These are phyloP conservation scores for Danaus melanippus DNA, from an alignment of 1,140 invertebrate species.

Conservation along the genomic window DNA sequence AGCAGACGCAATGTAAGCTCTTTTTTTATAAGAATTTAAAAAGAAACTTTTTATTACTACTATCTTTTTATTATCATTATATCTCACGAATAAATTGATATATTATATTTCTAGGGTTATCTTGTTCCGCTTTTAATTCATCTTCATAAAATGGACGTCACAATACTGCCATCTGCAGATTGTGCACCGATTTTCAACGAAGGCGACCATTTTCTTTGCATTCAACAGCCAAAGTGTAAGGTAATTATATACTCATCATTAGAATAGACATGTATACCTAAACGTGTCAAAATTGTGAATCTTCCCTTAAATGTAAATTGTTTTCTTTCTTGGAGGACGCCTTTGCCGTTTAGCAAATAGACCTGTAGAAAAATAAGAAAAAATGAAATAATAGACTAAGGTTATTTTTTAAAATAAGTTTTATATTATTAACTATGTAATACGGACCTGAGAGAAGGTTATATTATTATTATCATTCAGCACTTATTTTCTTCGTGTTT, in stretches of 20 bases:
- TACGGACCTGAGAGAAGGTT: too few species aligned
- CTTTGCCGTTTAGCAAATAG: too few species aligned
- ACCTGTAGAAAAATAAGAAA: too few species aligned
- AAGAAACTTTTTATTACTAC: constrained; percentile 13
- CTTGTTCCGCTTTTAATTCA: constrained; percentile 21
- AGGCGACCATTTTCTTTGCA: constrained; percentile 39
- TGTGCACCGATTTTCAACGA: constrained; percentile 44
- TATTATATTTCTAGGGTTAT: constrained; percentile 14
- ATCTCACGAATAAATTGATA: neutral
- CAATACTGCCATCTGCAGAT: constrained; percentile 26
- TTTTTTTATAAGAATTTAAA: constrained; percentile 5
- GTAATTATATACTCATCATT: constrained; percentile 19
- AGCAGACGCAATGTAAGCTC: constrained; percentile 52
- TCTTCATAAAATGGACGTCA: constrained; percentile 25
- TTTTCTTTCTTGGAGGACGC: too few species aligned
- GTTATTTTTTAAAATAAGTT: too few species aligned
- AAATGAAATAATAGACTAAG: too few species aligned
- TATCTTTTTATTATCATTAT: constrained; percentile 20
- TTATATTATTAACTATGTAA: too few species aligned
- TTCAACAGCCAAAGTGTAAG: constrained; percentile 42
- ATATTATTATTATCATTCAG: too few species aligned
- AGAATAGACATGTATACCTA: too few species aligned
- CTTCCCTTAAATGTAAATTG: too few species aligned
- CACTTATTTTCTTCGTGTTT: too few species aligned
- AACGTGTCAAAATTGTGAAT: neutral